Percentiles rank a stretch among this genome's conserved stretches.
Conservation (phyloP, 1,140 invertebrate genomes). For the Drosophila punjabiensis region DNA sequence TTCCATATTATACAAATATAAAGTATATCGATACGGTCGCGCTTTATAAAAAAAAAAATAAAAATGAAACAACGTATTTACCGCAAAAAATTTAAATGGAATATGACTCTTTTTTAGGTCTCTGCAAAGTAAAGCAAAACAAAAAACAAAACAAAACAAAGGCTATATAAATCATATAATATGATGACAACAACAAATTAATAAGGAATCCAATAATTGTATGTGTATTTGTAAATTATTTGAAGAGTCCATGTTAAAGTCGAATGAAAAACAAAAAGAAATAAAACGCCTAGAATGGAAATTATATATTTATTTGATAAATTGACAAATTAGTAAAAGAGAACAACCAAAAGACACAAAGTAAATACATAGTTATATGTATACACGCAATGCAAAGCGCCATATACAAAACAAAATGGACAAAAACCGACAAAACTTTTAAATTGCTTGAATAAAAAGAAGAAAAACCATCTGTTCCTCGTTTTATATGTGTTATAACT, state of each 20-base stretch:
- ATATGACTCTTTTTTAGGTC: constrained; percentile 45
- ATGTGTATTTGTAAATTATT: constrained; percentile 74
- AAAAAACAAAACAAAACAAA: constrained; percentile 37
- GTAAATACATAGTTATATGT: constrained; percentile 57
- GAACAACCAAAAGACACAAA: constrained; percentile 41
- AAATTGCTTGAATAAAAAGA: constrained; percentile 80
- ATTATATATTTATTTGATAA: constrained; percentile 77
- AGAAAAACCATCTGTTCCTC: constrained; percentile 9
- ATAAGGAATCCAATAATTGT: constrained; percentile 32
- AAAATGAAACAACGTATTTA: constrained; percentile 53
- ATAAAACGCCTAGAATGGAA: constrained; percentile 46
- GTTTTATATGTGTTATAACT: neutral
- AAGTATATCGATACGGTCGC: constrained; percentile 51
- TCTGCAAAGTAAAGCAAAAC: constrained; percentile 25
- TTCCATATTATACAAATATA: constrained; percentile 47
- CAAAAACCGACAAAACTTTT: constrained; percentile 62
- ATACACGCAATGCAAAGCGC: constrained; percentile 68
- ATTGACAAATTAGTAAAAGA: constrained; percentile 69
- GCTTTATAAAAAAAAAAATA: constrained; percentile 51
- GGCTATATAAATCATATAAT: constrained; percentile 46
- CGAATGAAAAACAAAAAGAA: constrained; percentile 26
- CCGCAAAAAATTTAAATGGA: constrained; percentile 44
- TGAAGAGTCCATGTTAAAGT: constrained; percentile 66
- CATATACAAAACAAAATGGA: constrained; percentile 59
- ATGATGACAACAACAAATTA: constrained; percentile 22